phyloP scores from a whole-genome alignment of 2,888 invertebrate species.

The Ophioninae sp. region DNA sequence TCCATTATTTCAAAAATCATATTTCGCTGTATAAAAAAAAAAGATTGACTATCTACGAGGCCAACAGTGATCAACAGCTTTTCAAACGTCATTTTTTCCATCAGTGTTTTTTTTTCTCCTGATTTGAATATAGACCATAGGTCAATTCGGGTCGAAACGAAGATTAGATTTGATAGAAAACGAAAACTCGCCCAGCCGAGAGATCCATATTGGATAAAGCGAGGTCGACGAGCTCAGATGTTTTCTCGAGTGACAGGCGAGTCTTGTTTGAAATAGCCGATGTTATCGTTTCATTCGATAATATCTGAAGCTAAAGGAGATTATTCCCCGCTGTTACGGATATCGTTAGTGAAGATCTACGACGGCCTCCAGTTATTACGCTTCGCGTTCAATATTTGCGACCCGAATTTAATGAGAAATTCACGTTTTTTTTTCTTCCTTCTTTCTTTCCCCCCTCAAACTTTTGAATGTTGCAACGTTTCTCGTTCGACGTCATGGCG shows the following conservation, averaged over 20 bases:
- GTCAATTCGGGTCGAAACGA: background rate
- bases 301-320: constrained; percentile 4
- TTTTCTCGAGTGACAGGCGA: constrained; percentile 6
- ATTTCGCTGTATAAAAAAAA: background rate
- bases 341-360: background rate
- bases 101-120: background rate
- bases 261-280: constrained; percentile 23
- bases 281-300: constrained; percentile 28
- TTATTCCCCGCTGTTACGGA: background rate
- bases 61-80: background rate
- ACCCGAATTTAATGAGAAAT: constrained; percentile 14
- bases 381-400: constrained; percentile 1
- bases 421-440: too few species aligned
- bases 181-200: constrained; percentile 19
- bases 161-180: constrained; percentile 30
- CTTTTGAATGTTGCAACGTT: background rate
- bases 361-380: background rate
- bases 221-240: constrained; percentile 34
- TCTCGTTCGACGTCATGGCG: background rate
- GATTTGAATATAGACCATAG: constrained; percentile 14
- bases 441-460: too few species aligned
- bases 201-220: constrained; percentile 36
- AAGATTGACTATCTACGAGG: too few species aligned
- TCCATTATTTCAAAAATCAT: too few species aligned
- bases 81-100: background rate